phyloP scores from a whole-genome alignment of 2,888 invertebrate species.

The Lasius fuliginosus region DNA sequence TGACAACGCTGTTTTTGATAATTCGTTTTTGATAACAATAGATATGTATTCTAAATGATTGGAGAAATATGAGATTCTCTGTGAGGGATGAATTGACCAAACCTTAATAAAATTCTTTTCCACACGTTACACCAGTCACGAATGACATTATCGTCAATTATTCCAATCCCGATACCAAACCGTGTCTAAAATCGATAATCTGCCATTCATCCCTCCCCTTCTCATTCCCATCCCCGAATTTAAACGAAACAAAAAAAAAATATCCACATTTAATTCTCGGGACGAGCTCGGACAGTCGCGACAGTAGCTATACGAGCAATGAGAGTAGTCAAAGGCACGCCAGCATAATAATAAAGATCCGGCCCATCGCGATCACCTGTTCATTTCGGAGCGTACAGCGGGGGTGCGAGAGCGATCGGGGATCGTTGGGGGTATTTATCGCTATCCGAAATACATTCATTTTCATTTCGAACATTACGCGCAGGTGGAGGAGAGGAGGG shows the following conservation, averaged over 20 bases:
- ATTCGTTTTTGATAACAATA: background rate
- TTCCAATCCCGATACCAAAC: background rate
- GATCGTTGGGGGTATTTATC: conserved; percentile 85
- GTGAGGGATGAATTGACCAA: background rate
- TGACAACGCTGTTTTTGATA: background rate
- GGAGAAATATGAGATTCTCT: background rate
- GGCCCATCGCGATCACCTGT: conserved; percentile 82
- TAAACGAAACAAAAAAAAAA: background rate
- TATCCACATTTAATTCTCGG: conserved; percentile 19
- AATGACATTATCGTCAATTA: background rate
- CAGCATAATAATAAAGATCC: conserved; percentile 80
- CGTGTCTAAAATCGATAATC: background rate
- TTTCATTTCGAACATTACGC: conserved; percentile 86
- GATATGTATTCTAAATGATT: background rate
- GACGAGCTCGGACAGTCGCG: background rate
- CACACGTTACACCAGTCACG: background rate
- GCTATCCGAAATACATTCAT: conserved; percentile 86
- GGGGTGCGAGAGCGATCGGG: conserved; percentile 77
- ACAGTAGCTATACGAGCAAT: background rate
- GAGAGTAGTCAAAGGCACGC: conserved; percentile 44
- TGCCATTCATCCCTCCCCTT: background rate
- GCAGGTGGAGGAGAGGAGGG: conserved; percentile 72
- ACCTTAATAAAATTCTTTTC: background rate
- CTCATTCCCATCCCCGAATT: background rate
- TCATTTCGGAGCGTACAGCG: conserved; percentile 76